Evolutionary conservation across 2,113 vertebrate species (phyloP).

Genomic region (Dryoscopus gambensis): DNA sequence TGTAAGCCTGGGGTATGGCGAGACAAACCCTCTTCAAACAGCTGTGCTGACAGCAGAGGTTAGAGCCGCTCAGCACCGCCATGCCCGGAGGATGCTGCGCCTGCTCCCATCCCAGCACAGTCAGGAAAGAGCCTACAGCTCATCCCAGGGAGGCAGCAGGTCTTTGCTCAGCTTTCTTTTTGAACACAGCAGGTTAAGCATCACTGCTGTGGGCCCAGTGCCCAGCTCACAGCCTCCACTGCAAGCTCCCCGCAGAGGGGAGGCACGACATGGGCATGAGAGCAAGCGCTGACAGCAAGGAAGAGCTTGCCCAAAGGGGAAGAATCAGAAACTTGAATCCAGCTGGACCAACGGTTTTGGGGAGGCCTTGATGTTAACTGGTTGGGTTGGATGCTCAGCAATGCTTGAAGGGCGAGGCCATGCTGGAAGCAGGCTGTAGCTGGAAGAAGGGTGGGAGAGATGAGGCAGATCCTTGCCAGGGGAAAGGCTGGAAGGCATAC

Average conservation of each 20-base stretch:
- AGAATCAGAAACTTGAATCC: not conserved
- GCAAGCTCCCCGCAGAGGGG: fast-evolving
- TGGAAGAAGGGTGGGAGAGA: not conserved
- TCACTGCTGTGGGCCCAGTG: not conserved
- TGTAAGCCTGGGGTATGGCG: not conserved
- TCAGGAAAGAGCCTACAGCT: not conserved
- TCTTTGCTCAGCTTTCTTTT: not conserved
- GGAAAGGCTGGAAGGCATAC: not conserved
- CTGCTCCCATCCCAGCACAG: not conserved
- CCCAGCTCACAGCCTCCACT: not conserved
- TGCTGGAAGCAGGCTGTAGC: not conserved
- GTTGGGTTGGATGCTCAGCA: fast-evolving
- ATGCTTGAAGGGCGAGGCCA: not conserved
- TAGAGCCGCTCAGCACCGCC: not conserved
- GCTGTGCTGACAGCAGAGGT: not conserved
- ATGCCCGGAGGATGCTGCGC: not conserved
- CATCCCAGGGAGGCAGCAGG: not conserved
- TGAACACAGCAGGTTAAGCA: not conserved
- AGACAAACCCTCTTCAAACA: not conserved
- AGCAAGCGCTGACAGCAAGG: not conserved
- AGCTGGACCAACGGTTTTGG: not conserved
- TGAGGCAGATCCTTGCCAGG: not conserved
- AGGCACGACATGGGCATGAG: fast-evolving
- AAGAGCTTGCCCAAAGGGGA: not conserved
- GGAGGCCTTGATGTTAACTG: not conserved